Percentiles rank a stretch among this genome's conserved stretches.
Evolutionary conservation across 2,113 vertebrate species (phyloP).

Genomic region (Ginglymostoma cirratum): DNA sequence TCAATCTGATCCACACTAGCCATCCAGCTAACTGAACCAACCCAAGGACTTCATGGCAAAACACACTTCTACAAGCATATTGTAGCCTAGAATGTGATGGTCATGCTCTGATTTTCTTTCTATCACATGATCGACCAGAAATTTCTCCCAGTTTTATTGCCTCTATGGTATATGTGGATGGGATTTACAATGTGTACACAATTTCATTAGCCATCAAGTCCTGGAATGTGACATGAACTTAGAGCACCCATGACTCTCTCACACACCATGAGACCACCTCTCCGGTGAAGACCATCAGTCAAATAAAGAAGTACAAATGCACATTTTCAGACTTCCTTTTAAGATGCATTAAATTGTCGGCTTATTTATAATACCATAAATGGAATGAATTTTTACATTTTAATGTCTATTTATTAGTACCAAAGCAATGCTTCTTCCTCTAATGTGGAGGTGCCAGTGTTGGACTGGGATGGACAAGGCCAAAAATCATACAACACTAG

Average conservation of each 20-base stretch:
- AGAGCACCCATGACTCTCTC: neutral
- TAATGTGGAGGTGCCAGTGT: neutral
- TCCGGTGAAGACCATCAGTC: neutral
- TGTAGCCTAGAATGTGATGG: neutral
- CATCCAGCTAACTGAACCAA: neutral
- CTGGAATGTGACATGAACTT: neutral
- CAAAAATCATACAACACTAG: too few relatives aligned
- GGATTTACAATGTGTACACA: neutral
- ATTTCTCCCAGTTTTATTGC: neutral
- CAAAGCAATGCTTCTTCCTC: neutral
- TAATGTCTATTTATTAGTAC: neutral
- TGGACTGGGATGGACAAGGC: too few relatives aligned
- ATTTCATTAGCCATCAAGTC: neutral
- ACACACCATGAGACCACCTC: neutral
- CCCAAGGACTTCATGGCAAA: neutral
- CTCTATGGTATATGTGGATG: neutral
- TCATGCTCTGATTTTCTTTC: neutral
- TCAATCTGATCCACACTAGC: neutral
- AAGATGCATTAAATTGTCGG: neutral
- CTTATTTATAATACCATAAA: neutral
- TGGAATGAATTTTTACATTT: neutral
- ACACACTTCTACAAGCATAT: neutral
- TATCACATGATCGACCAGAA: neutral
- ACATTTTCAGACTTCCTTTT: neutral
- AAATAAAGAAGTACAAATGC: neutral